Percentiles rank a stretch among this genome's conserved stretches.
phyloP scores from a whole-genome alignment of 2,888 invertebrate genomes.

The Luperina testacea region DNA sequence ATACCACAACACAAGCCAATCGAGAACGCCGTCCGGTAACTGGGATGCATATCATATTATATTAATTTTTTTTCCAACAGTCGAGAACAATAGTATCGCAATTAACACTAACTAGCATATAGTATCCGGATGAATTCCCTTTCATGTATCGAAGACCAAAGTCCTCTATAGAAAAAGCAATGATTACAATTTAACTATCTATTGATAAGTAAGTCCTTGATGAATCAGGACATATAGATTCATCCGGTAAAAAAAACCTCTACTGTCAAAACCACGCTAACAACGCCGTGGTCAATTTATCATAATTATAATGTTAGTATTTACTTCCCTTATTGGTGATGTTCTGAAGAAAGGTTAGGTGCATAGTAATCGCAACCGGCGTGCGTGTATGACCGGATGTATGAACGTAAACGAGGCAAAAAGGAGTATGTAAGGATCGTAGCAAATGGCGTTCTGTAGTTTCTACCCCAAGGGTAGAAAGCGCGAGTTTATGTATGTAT shows the following conservation, averaged over 20 bases:
- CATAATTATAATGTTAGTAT: no score
- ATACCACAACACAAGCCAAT: background rate
- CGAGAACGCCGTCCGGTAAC: background rate
- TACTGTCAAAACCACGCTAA: background rate
- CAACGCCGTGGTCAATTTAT: background rate
- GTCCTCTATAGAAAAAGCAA: background rate
- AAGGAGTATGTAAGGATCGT: no score
- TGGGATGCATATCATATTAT: background rate
- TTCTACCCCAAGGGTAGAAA: no score
- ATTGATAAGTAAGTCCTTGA: background rate
- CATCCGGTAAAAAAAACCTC: background rate
- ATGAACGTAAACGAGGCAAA: no score
- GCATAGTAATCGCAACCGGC: no score
- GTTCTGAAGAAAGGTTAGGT: no score
- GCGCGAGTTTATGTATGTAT: no score
- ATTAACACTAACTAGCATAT: constrained; percentile 10
- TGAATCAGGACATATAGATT: background rate
- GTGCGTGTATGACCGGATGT: no score
- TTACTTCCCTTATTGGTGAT: no score
- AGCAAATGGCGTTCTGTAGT: no score
- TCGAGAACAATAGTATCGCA: background rate
- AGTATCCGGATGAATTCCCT: background rate
- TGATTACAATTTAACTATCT: background rate
- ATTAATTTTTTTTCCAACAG: background rate
- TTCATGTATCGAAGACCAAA: background rate